A percentile compares a stretch with the other conserved stretches of the same genome.
phyloP scores from a whole-genome alignment of 2,113 vertebrate genomes.

The Phoxinus phoxinus region DNA sequence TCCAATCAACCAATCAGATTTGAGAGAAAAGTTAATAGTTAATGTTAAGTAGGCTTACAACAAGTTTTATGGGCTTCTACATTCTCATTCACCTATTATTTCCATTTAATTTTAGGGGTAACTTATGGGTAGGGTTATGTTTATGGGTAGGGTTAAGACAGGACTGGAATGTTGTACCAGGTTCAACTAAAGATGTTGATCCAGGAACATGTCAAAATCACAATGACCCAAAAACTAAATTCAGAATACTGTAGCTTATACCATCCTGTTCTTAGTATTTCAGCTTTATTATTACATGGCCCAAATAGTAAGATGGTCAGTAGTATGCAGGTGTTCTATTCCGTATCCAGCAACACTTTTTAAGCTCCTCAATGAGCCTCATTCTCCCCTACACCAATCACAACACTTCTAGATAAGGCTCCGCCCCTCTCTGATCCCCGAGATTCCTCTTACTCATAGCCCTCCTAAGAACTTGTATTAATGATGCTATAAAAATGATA shows the following conservation, averaged over 20 bases:
- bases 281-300: neutral
- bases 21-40: too few relatives aligned
- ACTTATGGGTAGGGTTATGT: too few relatives aligned
- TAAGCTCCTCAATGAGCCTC: neutral
- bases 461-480: slow-evolving; percentile 67
- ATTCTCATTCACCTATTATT: too few relatives aligned
- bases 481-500: slow-evolving; percentile 74
- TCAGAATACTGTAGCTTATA: neutral
- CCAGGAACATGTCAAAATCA: too few relatives aligned
- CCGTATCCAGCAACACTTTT: neutral
- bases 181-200: too few relatives aligned
- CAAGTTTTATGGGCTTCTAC: too few relatives aligned
- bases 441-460: slow-evolving; percentile 57
- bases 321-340: neutral
- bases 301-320: neutral
- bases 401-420: slow-evolving; percentile 3
- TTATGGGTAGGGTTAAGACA: too few relatives aligned
- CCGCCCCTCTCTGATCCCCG: neutral
- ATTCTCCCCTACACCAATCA: slow-evolving; percentile 1
- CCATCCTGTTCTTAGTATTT: neutral
- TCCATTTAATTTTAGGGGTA: too few relatives aligned
- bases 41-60: too few relatives aligned
- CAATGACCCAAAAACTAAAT: neutral
- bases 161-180: too few relatives aligned
- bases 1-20: too few relatives aligned